Conservation (phyloP, 2,888 invertebrate species). For the Galerucella calmariensis region DNA sequence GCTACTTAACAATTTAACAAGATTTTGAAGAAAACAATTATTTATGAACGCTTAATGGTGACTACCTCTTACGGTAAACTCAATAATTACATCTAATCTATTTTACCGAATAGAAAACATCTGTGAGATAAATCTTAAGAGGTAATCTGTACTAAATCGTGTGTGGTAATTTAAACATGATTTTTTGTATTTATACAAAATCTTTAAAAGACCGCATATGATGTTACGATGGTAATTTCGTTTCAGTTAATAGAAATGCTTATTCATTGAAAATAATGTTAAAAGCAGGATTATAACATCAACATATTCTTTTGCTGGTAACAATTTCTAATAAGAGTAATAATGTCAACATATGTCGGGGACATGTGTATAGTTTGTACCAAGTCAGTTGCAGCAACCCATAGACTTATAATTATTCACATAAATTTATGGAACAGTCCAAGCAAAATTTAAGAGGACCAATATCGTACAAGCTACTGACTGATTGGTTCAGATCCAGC, state of each 20-base stretch:
- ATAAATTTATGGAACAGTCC: no score
- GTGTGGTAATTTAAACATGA: slow-evolving; percentile 21
- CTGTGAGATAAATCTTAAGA: slow-evolving; percentile 26
- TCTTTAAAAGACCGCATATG: not conserved
- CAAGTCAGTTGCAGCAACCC: no score
- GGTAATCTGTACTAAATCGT: slow-evolving; percentile 15
- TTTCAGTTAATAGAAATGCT: not conserved
- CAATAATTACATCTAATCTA: slow-evolving; percentile 6
- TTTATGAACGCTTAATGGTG: not conserved
- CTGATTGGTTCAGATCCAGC: no score
- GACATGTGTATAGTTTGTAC: no score
- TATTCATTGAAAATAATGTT: slow-evolving; percentile 17
- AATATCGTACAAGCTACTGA: no score
- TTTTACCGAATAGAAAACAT: slow-evolving; percentile 15
- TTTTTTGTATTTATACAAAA: slow-evolving; percentile 17
- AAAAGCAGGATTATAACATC: not conserved
- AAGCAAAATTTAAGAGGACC: no score
- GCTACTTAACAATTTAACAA: not conserved
- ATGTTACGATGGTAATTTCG: not conserved
- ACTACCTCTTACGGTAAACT: not conserved
- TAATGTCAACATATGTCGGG: no score
- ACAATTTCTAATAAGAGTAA: no score
- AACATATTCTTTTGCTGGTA: no score
- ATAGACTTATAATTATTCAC: no score
- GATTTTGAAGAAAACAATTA: not conserved